Evolutionary conservation across 2,113 vertebrate species (phyloP), one percentile per base, ranked within the genome.

Genomic region (Podilymbus podiceps): DNA sequence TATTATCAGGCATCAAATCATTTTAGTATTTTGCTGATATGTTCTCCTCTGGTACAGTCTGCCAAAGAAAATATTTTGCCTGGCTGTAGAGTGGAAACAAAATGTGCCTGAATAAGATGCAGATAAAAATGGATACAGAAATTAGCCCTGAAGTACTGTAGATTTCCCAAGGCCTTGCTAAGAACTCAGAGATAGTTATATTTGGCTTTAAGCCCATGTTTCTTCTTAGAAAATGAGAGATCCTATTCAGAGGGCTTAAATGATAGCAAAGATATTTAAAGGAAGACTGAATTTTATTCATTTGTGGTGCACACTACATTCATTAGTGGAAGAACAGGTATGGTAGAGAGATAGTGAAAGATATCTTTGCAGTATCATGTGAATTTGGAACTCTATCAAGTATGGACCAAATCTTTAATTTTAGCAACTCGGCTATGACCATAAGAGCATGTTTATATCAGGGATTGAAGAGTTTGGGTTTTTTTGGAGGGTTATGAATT

Each of bases 81-180:
- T 90, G 46, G 19, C 31, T 93, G 40, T 12, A 68, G 52, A 89
- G n/a, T 44, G 53, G 67, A 83, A 91, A 82, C 18, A 87, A 91
- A 92, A 91, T 73, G 20, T 95, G 69, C 24, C 73, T 69, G 76
- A 89, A 85, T 72, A 76, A 87, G 62, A 85, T 15, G 17, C 31
- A 83, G 92, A 89, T 85, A 91, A 95, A 97, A 92, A 82, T 24
- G 25, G 92, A 81, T 89, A 76, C 12, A 92, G 42, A 95, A 96
- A 91, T 94, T 76, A 95, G 31, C 50, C 74, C 71, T 85, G 0
- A 76, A 95, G 59, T 73, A 89, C 63, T 79, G 53, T 18, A 92
- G 77, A 89, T 85, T 93, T 91, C 62, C 77, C 74, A 82, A 89
- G 74, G 85, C 50, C 78, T 88, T 73, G n/a, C 31, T 89, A 75